These are phyloP conservation scores for Drosophila rubida DNA, from an alignment of 2,888 invertebrate species.

Conservation along the genomic window DNA sequence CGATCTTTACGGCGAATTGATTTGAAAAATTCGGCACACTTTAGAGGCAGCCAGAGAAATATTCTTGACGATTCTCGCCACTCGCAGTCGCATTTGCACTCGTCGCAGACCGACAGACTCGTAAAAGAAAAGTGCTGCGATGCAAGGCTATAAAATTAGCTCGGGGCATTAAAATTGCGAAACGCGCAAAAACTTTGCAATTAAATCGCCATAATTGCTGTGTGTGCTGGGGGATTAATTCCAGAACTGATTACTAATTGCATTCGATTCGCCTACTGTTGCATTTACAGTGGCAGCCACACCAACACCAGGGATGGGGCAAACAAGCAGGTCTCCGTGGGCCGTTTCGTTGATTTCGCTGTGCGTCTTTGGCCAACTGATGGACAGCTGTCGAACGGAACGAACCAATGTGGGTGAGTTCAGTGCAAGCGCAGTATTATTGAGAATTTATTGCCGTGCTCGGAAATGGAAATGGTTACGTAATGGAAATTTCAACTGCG, in stretches of 20 bases:
- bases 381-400: constrained; percentile 43
- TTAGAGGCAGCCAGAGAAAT: neutral
- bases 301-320: constrained; percentile 1
- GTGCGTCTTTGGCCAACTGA: constrained; percentile 30
- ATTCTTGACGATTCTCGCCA: neutral
- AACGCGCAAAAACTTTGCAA: constrained; percentile 21
- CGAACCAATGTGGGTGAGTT: constrained; percentile 73
- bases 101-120: constrained; percentile 13
- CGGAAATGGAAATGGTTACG: constrained; percentile 44
- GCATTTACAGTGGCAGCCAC: constrained; percentile 4
- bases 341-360: constrained; percentile 37
- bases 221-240: constrained; percentile 15
- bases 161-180: constrained; percentile 22
- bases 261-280: constrained; percentile 11
- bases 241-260: constrained; percentile 31
- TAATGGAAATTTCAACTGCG: constrained; percentile 37
- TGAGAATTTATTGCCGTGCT: constrained; percentile 12
- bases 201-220: constrained; percentile 36
- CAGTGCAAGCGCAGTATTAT: neutral
- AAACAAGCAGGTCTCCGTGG: constrained; percentile 13
- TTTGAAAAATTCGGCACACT: neutral
- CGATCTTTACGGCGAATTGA: constrained; percentile 13
- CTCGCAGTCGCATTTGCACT: constrained; percentile 17
- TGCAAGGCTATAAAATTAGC: constrained; percentile 43
- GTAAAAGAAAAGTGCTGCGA: constrained; percentile 18